Conservation (phyloP, 1,140 invertebrate genomes). For the Calephelis nemesis region DNA sequence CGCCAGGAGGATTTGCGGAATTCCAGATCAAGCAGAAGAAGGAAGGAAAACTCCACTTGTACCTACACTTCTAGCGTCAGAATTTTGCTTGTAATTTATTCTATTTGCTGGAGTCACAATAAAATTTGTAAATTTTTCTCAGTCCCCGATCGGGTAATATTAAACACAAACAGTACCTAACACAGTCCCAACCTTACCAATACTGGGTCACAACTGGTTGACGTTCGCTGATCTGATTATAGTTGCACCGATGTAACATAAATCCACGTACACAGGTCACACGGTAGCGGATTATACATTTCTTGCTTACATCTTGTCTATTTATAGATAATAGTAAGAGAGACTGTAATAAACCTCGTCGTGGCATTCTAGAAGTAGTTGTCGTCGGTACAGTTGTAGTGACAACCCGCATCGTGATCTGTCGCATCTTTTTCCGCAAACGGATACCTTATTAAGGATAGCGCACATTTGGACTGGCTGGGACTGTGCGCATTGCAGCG, state of each 20-base stretch:
- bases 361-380: too few species aligned
- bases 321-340: neutral
- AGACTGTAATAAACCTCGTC: too few species aligned
- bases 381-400: neutral
- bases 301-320: neutral
- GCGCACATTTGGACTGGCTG: too few species aligned
- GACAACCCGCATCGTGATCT: too few species aligned
- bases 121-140: neutral
- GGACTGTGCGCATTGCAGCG: too few species aligned
- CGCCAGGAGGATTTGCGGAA: too few species aligned
- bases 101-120: neutral
- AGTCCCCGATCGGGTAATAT: neutral
- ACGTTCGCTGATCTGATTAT: slow-evolving; percentile 1
- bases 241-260: neutral
- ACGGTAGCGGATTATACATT: neutral
- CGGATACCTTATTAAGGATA: too few species aligned
- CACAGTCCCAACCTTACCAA: neutral
- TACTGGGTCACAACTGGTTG: neutral
- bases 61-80: too few species aligned
- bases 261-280: neutral
- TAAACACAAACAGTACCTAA: neutral
- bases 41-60: too few species aligned
- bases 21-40: too few species aligned
- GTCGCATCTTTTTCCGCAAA: too few species aligned
- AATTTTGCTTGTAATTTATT: too few species aligned